Evolutionary conservation across 2,113 vertebrate species (phyloP), one percentile per base, ranked within the genome.

Genomic region (Catagonus wagneri): DNA sequence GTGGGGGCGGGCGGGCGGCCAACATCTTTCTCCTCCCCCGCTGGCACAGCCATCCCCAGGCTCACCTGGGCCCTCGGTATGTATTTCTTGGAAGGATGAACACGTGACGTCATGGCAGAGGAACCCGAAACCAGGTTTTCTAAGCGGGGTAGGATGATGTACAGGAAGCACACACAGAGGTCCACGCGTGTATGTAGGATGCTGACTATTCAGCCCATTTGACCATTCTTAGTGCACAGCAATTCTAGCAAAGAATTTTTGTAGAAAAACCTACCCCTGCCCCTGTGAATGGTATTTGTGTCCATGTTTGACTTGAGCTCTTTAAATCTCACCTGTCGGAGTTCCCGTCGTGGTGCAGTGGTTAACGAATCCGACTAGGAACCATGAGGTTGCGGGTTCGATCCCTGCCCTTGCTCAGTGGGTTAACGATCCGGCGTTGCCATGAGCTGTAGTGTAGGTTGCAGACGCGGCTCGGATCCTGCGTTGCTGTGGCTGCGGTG

Each of bases 321-420:
- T 90, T 80, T 80, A 58, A 80, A 39, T 66, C 25, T 12, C 50
- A 61, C 89, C 66, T 95, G n/a, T n/a, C n/a, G n/a, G n/a, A n/a
- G n/a, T n/a, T n/a, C n/a, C n/a, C n/a, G n/a, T n/a, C n/a, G n/a
- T n/a, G n/a, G n/a, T n/a, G n/a, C n/a, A n/a, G n/a, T n/a, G n/a
- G n/a, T n/a, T n/a, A n/a, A n/a, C n/a, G n/a, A n/a, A n/a, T n/a
- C n/a, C n/a, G n/a, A n/a, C n/a, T n/a, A n/a, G n/a, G n/a, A n/a
- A n/a, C n/a, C n/a, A n/a, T n/a, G n/a, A n/a, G n/a, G n/a, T n/a
- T n/a, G n/a, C n/a, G n/a, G n/a, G n/a, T n/a, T n/a, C n/a, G n/a
- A n/a, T n/a, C n/a, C n/a, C n/a, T n/a, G n/a, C n/a, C n/a, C n/a
- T n/a, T n/a, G n/a, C n/a, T n/a, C n/a, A n/a, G n/a, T n/a, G n/a